Evolutionary conservation across 2,113 vertebrate species (phyloP), one percentile per base, ranked within the genome.

Genomic region (Cebidichthys violaceus): DNA sequence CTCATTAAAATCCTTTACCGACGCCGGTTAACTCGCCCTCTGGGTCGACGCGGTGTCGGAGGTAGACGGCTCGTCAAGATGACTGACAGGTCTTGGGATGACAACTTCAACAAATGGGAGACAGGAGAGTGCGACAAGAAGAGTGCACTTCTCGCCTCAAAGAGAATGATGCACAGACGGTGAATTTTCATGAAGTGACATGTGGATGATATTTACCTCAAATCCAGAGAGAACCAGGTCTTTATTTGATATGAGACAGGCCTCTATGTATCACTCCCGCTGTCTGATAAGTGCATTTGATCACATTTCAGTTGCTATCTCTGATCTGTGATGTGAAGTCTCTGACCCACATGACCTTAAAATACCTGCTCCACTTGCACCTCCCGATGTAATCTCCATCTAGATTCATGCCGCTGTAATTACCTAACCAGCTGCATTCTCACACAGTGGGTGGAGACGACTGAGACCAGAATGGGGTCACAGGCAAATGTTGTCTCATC

Each of bases 321-420:
- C 45, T 15, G 2, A 15, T 45, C 41, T 47, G 15, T 18, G 4
- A 17, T 6, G 45, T 47, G 57, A 52, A 27, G 5, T 75, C 18
- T 67, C 22, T 57, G 60, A 62, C 55, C 54, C 20, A 22, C 55
- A 8, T 57, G 50, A 17, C 57, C 22, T 71, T 54, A 55, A 81
- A 62, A 43, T 18, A 79, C n/a, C 29, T 10, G 33, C 59, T 74
- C 9, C 22, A 13, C 24, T 18, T 0, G 2, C 31, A 41, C 7
- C 39, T 52, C 24, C 27, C 45, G 1, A 0, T 61, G 4, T 14
- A 18, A 57, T 68, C 75, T 62, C 29, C 22, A 5, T 59, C 31
- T 31, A 54, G 86, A 89, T 84, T 80, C 70, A 89, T 71, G 54
- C 7, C 27, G 15, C 15, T 67, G 27, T 90, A 85, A 91, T 91